Evolutionary conservation across 2,797 vertebrate species (phyloP).

Genomic region (Urosaurus nigricauda): DNA sequence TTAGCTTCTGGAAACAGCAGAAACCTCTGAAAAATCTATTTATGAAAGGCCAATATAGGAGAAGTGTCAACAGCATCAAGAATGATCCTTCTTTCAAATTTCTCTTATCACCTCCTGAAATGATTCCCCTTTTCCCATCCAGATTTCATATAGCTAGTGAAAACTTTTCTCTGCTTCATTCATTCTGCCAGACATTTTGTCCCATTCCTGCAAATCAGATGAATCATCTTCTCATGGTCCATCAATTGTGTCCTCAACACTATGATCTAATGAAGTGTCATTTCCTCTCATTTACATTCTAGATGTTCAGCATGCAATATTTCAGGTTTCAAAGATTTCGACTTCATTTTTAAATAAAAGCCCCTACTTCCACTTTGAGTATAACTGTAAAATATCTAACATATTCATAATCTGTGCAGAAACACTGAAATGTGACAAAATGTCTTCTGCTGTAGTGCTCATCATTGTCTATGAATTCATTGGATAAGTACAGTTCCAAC

Average conservation of each 20-base stretch:
- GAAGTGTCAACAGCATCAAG: not conserved
- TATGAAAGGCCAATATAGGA: not conserved
- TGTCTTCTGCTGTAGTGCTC: constrained; percentile 27
- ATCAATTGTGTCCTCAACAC: not conserved
- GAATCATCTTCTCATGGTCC: not conserved
- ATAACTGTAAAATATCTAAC: constrained; percentile 10
- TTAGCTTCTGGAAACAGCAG: not conserved
- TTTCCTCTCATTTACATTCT: not conserved
- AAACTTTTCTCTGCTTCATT: not conserved
- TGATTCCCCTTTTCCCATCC: not conserved
- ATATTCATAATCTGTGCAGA: constrained; percentile 36
- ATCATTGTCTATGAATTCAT: constrained; percentile 21
- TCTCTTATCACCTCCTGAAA: not conserved
- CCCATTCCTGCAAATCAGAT: not conserved
- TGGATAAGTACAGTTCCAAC: constrained; percentile 44
- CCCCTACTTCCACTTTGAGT: accelerated
- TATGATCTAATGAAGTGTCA: constrained; percentile 10
- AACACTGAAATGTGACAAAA: constrained; percentile 46
- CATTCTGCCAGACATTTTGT: not conserved
- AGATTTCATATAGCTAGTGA: not conserved
- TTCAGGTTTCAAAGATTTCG: constrained; percentile 9
- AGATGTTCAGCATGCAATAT: not conserved
- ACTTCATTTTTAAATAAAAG: constrained; percentile 38
- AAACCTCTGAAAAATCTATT: not conserved
- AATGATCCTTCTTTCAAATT: not conserved